Evolutionary conservation across 64 coral and sea anemone genomes (phyloP).

Genomic region (Pocillopora damicornis): DNA sequence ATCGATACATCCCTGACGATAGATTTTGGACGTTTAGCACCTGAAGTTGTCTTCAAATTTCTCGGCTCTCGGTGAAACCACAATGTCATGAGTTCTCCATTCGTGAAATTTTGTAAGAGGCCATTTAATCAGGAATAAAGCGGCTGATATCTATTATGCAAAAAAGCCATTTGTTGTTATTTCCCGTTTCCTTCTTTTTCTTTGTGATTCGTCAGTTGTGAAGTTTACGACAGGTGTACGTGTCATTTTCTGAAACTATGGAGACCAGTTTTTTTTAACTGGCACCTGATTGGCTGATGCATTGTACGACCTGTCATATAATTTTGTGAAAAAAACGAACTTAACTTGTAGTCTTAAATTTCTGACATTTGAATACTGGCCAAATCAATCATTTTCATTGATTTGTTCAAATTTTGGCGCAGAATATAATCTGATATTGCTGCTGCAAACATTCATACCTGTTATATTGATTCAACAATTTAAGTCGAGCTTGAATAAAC

Average conservation of each 20-base stretch:
- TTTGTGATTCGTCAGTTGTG: constrained; percentile 54
- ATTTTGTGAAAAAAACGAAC: background rate
- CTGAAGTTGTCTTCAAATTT: background rate
- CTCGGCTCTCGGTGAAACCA: background rate
- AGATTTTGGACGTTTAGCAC: background rate
- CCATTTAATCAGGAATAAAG: constrained; percentile 7
- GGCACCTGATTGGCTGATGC: constrained; percentile 35
- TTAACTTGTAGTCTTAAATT: no score
- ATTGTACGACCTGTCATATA: background rate
- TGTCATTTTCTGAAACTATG: constrained; percentile 39
- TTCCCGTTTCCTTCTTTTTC: constrained; percentile 7
- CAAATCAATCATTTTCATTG: no score
- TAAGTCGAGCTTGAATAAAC: background rate
- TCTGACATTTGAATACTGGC: no score
- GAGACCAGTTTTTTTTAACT: constrained; percentile 10
- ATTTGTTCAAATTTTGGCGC: no score
- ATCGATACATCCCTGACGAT: background rate
- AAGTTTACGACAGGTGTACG: constrained; percentile 47
- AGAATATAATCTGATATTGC: background rate
- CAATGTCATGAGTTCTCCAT: background rate
- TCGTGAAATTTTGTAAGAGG: background rate
- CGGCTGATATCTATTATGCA: constrained; percentile 29
- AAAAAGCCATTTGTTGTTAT: constrained; percentile 25
- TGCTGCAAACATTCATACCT: background rate
- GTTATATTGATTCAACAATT: constrained; percentile 30